Evolutionary conservation across 2,113 vertebrate genomes (phyloP).

Genomic region (Oncorhynchus clarkii): DNA sequence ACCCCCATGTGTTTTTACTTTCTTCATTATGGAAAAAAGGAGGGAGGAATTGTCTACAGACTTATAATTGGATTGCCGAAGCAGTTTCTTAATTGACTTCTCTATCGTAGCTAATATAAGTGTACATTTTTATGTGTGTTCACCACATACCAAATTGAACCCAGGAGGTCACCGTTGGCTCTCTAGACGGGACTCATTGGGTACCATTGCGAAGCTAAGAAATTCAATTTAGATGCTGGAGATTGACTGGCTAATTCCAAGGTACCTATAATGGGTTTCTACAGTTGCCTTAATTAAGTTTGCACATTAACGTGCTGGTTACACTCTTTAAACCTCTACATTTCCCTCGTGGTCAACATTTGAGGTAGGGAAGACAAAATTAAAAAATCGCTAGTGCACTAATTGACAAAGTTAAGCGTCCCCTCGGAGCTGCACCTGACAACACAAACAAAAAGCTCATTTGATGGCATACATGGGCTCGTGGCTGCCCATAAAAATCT

Average conservation of each 20-base stretch:
- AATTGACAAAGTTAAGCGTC: constrained; percentile 73
- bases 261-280: constrained; percentile 66
- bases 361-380: constrained; percentile 73
- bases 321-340: constrained; percentile 67
- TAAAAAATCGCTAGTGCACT: constrained; percentile 69
- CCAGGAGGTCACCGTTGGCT: constrained; percentile 62
- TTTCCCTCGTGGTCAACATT: constrained; percentile 74
- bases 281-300: constrained; percentile 80
- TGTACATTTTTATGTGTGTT: constrained; percentile 52
- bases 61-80: constrained; percentile 64
- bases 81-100: constrained; percentile 63
- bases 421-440: constrained; percentile 40
- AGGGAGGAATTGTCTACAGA: constrained; percentile 56
- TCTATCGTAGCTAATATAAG: constrained; percentile 55
- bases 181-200: constrained; percentile 66
- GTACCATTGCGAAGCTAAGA: constrained; percentile 55
- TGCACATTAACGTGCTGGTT: constrained; percentile 72
- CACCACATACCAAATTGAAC: constrained; percentile 69
- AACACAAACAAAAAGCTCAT: constrained; percentile 35
- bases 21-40: constrained; percentile 52
- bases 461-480: constrained; percentile 1
- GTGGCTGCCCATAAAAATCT: not conserved
- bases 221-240: constrained; percentile 70
- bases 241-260: constrained; percentile 74
- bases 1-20: constrained; percentile 37